Evolutionary conservation across 2,797 vertebrate species (phyloP).

Genomic region (Sylvia borin): DNA sequence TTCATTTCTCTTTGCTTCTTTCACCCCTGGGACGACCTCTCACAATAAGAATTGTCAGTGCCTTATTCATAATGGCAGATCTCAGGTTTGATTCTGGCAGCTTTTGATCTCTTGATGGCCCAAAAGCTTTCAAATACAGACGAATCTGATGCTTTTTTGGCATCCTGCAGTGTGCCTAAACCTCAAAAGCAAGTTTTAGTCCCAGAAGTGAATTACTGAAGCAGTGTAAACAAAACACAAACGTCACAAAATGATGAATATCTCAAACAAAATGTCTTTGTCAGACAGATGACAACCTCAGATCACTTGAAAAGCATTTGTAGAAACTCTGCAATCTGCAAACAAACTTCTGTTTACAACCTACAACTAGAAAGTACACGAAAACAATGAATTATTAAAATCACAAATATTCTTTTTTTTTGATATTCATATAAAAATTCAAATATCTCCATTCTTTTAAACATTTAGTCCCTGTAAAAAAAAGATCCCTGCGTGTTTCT

Average conservation of each 20-base stretch:
- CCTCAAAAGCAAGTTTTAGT: constrained; percentile 70
- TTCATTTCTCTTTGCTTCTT: constrained; percentile 32
- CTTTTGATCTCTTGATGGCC: constrained; percentile 85
- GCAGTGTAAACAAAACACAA: constrained; percentile 74
- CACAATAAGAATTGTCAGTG: constrained; percentile 73
- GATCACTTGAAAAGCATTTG: constrained; percentile 49
- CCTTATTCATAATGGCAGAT: constrained; percentile 82
- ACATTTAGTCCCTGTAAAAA: background rate
- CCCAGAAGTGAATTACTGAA: constrained; percentile 75
- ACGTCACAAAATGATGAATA: constrained; percentile 70
- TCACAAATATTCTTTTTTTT: background rate
- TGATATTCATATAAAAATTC: background rate
- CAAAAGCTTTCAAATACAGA: constrained; percentile 76
- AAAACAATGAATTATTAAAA: constrained; percentile 63
- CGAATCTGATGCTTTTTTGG: constrained; percentile 68
- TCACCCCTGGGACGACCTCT: constrained; percentile 57
- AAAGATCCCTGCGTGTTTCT: background rate
- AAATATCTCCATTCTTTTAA: constrained; percentile 16
- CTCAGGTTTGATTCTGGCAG: constrained; percentile 83
- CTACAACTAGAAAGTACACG: background rate
- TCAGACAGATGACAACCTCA: constrained; percentile 64
- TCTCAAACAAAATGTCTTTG: constrained; percentile 73
- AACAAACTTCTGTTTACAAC: constrained; percentile 56
- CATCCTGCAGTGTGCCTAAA: constrained; percentile 68
- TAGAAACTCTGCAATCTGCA: constrained; percentile 28